Evolutionary conservation across 2,888 invertebrate species (phyloP), one percentile per base, ranked within the genome.

Genomic region (Hyposoter didymator): DNA sequence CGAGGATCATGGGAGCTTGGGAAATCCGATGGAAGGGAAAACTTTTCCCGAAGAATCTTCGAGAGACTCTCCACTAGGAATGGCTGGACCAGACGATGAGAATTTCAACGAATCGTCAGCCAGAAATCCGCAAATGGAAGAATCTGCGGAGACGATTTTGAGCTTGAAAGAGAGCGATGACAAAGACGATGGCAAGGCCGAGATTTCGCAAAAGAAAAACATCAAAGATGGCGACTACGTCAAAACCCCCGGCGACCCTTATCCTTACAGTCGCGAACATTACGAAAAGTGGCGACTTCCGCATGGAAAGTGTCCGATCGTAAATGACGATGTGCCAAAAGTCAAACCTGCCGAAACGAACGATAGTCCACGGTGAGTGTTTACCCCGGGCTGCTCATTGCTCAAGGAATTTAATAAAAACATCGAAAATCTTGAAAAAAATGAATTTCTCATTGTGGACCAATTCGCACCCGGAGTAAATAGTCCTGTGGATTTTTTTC

Each of bases 181-280:
- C n/a, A 84, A 59, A 4, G 64, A 78, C 0, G 82, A 85, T 0
- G 76, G 62, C 64, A 85, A 86, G 49, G 39, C 39, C 7, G 78
- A 87, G 49, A 84, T 45, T 19, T 78, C 70, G 32, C 74, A 78
- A 2, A 79, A 66, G 55, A 79, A 82, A 62, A 47, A 12, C 19
- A 70, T 70, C 6, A 81, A 84, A 39, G 80, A 84, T 35, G 82
- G 73, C n/a, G 84, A 89, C 19, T 90, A 89, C 19, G 52, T 91
- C 0, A 89, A 85, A 43, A 32, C 91, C 2, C 88, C 89, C 0
- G 92, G 90, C 7, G 92, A 92, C 78, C 89, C 90, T 19, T 92
- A 91, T 52, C 92, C 92, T 0, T 92, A 90, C 74, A 91, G 85
- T 43, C 85, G 86, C 35, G 89, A 91, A 22, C 85, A 91, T 49